phyloP scores from a whole-genome alignment of 2,797 vertebrate genomes.

The Perodicticus potto region DNA sequence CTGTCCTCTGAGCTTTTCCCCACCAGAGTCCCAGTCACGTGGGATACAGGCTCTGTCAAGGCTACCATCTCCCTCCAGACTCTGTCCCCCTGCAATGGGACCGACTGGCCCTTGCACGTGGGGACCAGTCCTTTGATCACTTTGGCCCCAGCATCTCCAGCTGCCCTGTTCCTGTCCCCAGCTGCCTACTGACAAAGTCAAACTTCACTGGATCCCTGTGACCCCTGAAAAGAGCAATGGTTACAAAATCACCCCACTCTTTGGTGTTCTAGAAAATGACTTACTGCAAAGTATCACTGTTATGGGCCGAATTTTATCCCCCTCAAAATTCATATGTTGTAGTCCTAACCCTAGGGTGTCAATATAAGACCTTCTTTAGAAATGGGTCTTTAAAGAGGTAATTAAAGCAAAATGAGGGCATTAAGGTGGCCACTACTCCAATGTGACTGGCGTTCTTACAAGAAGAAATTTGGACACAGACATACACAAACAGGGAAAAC shows the following conservation, averaged over 20 bases:
- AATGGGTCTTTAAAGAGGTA: neutral
- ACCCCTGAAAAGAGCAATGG: neutral
- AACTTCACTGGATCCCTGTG: neutral
- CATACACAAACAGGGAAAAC: neutral
- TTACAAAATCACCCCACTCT: neutral
- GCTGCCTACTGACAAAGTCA: neutral
- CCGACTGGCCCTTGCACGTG: neutral
- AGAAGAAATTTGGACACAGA: neutral
- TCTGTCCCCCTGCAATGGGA: neutral
- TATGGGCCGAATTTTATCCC: neutral
- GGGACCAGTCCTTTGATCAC: neutral
- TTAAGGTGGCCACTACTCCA: neutral
- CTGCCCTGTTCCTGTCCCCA: neutral
- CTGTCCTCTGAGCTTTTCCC: neutral
- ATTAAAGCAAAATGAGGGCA: neutral
- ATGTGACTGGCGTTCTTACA: neutral
- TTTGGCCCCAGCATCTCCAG: neutral
- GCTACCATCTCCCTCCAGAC: neutral
- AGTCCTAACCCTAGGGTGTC: neutral
- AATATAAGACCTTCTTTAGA: neutral
- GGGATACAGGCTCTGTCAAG: neutral
- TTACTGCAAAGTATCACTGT: neutral
- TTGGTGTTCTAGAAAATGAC: neutral
- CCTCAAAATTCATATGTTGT: neutral
- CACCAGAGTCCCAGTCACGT: neutral